phyloP scores from a whole-genome alignment of 2,113 vertebrate genomes.

The Oreochromis aureus region DNA sequence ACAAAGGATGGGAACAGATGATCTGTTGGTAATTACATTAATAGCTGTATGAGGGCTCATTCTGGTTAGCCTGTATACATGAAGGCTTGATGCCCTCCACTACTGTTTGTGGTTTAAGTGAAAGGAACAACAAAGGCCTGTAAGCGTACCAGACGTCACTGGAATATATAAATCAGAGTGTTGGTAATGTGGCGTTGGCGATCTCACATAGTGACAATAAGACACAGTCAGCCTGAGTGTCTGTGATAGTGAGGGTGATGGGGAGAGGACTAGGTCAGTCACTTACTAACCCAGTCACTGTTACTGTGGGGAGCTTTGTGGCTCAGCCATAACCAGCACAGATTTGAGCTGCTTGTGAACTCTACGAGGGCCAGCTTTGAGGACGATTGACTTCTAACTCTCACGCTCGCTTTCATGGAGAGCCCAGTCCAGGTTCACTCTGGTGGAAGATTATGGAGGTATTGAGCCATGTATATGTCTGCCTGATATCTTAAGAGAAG shows the following conservation, averaged over 20 bases:
- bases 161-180: neutral
- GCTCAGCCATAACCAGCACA: neutral
- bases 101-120: neutral
- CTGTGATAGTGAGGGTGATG: neutral
- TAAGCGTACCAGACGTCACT: neutral
- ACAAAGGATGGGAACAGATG: neutral
- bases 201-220: neutral
- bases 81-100: neutral
- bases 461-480: constrained; percentile 24
- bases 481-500: constrained; percentile 33
- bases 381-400: neutral
- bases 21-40: neutral
- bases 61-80: neutral
- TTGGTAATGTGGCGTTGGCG: neutral
- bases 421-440: neutral
- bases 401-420: neutral
- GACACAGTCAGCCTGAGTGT: neutral
- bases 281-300: neutral
- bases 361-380: neutral
- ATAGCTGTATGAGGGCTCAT: neutral
- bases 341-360: constrained; percentile 1
- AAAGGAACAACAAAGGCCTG: neutral
- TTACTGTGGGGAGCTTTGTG: neutral
- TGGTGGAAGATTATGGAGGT: constrained; percentile 17
- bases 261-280: neutral